A percentile compares a stretch with the other conserved stretches of the same genome.
phyloP scores from a whole-genome alignment of 2,888 invertebrate genomes.

The Scelioninae gen. 1 region DNA sequence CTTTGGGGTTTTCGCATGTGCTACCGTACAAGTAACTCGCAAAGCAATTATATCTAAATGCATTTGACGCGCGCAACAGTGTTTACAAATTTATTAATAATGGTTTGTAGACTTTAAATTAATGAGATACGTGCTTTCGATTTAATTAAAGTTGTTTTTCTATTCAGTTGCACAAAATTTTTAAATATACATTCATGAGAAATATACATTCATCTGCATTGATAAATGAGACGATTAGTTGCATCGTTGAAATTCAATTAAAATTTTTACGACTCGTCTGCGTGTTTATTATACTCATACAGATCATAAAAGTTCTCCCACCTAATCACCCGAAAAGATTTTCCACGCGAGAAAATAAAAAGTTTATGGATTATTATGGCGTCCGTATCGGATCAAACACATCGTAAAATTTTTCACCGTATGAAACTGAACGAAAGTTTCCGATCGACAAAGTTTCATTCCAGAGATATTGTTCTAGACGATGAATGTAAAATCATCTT shows the following conservation, averaged over 20 bases:
- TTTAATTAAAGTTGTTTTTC: no score
- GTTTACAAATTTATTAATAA: constrained; percentile 50
- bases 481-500: no score
- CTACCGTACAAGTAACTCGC: constrained; percentile 28
- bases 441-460: constrained; percentile 20
- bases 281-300: neutral
- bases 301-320: constrained; percentile 13
- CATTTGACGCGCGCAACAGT: constrained; percentile 8
- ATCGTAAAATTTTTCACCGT: constrained; percentile 21
- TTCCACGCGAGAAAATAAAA: constrained; percentile 21
- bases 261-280: constrained; percentile 5
- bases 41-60: constrained; percentile 51
- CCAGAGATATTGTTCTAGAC: constrained; percentile 15
- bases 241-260: constrained; percentile 32
- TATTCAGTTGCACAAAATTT: no score
- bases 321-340: constrained; percentile 39
- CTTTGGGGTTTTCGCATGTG: constrained; percentile 39
- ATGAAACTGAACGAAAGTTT: constrained; percentile 31
- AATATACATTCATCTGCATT: no score
- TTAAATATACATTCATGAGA: no score
- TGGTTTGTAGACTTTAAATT: constrained; percentile 47
- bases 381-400: constrained; percentile 26
- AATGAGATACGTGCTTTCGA: neutral
- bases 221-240: no score
- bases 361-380: constrained; percentile 42